Conservation (phyloP, 2,797 vertebrate genomes). For the Cynodonichthys magdalenae region DNA sequence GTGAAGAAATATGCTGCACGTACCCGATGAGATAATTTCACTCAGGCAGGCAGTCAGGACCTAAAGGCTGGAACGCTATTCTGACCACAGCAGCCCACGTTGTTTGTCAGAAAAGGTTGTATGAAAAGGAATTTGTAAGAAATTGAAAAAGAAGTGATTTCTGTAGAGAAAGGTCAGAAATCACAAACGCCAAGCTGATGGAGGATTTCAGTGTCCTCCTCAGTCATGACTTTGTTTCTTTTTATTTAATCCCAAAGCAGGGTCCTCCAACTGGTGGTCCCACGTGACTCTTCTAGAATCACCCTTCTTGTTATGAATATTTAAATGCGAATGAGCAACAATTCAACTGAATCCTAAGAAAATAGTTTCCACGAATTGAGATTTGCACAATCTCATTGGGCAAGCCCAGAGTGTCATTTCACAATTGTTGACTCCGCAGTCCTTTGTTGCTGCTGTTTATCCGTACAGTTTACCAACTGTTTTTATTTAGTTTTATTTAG, state of each 20-base stretch:
- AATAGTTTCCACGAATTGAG: conserved; percentile 51
- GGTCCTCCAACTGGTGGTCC: not conserved
- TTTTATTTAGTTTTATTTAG: too few relatives aligned
- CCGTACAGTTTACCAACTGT: not conserved
- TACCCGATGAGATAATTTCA: conserved; percentile 49
- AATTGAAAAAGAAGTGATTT: conserved; percentile 39
- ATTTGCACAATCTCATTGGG: conserved; percentile 72
- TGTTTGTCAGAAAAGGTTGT: conserved; percentile 20
- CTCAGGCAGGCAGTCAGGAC: conserved; percentile 19
- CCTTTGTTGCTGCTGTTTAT: conserved; percentile 7
- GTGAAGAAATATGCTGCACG: conserved; percentile 60
- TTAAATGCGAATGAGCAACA: conserved; percentile 40
- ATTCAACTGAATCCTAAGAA: conserved; percentile 54
- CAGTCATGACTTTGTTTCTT: conserved; percentile 12
- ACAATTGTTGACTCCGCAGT: conserved; percentile 33
- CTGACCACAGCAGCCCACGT: conserved; percentile 25
- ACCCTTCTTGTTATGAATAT: not conserved
- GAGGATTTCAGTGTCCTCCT: conserved; percentile 20
- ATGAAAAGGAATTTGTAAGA: conserved; percentile 29
- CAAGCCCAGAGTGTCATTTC: conserved; percentile 54
- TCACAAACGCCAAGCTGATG: conserved; percentile 36
- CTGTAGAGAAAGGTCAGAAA: conserved; percentile 40
- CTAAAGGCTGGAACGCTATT: conserved; percentile 31
- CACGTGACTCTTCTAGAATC: conserved; percentile 32
- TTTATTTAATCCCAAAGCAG: not conserved